Evolutionary conservation across 2,113 vertebrate genomes (phyloP).

Genomic region (Upupa epops): DNA sequence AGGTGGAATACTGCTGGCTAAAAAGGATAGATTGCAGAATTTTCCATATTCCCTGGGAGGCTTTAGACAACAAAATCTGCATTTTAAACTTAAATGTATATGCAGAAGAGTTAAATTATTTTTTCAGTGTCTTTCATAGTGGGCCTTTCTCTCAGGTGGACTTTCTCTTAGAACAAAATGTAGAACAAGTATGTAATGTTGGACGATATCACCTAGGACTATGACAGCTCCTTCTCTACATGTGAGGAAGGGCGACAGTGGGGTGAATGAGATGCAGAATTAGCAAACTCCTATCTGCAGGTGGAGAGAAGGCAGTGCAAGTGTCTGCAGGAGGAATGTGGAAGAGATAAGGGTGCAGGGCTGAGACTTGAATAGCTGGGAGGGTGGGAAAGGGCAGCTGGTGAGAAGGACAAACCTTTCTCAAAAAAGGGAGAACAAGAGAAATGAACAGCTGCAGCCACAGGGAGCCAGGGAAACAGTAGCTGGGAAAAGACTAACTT

Average conservation of each 20-base stretch:
- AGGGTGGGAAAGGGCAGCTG: neutral
- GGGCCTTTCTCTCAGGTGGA: neutral
- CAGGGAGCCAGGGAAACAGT: conserved; percentile 37
- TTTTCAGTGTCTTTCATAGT: neutral
- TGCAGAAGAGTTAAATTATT: neutral
- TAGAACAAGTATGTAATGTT: neutral
- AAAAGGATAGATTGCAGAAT: neutral
- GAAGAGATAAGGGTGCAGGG: neutral
- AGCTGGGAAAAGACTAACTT: conserved; percentile 54
- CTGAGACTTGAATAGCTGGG: neutral
- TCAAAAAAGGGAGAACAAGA: neutral
- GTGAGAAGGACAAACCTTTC: neutral
- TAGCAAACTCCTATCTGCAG: neutral
- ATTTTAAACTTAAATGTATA: neutral
- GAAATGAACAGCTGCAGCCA: neutral
- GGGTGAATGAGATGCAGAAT: neutral
- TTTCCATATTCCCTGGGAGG: neutral
- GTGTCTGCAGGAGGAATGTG: neutral
- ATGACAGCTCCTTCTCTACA: neutral
- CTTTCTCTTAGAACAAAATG: neutral
- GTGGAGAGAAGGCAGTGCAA: neutral
- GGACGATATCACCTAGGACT: fast-evolving
- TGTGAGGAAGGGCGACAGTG: no score
- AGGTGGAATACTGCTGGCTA: neutral
- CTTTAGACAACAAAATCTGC: neutral